Conservation (phyloP, 2,888 invertebrate species). For the Hypomecis punctinalis region DNA sequence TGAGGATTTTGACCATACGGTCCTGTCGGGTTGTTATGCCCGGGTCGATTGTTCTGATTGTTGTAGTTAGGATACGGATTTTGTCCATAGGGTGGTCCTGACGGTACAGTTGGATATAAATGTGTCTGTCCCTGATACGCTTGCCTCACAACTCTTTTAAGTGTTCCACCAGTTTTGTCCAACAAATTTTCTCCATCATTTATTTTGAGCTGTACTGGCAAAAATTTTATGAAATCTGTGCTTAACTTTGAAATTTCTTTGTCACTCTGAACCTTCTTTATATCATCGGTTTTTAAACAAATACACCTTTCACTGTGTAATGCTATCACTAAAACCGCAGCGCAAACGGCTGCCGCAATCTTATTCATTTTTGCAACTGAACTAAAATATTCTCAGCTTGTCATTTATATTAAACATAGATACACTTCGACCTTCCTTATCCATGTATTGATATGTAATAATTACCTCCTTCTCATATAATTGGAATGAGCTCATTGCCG, state of each 20-base stretch:
- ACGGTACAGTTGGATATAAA: conserved; percentile 55
- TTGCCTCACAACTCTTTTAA: conserved; percentile 52
- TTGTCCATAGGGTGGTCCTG: conserved; percentile 48
- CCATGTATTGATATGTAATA: conserved; percentile 34
- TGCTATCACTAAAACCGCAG: conserved; percentile 44
- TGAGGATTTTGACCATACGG: conserved; percentile 20
- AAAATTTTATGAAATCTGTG: neutral
- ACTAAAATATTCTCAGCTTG: conserved; percentile 28
- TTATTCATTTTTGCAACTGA: conserved; percentile 56
- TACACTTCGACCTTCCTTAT: conserved; percentile 62
- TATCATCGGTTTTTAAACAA: conserved; percentile 36
- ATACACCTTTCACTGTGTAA: conserved; percentile 45
- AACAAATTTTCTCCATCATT: conserved; percentile 20
- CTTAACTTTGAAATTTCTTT: neutral
- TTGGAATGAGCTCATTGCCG: conserved; percentile 44
- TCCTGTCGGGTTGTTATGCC: conserved; percentile 8
- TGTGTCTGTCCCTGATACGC: conserved; percentile 46
- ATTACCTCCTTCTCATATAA: conserved; percentile 9
- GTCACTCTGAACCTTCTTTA: neutral
- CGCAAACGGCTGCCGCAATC: conserved; percentile 42
- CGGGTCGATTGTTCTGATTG: conserved; percentile 12
- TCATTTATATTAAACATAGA: conserved; percentile 40
- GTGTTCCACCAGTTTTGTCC: conserved; percentile 13
- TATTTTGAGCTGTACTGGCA: neutral
- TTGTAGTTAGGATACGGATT: conserved; percentile 38